Evolutionary conservation across 1,140 invertebrate species (phyloP).

Genomic region (Drosophila micromelanica): DNA sequence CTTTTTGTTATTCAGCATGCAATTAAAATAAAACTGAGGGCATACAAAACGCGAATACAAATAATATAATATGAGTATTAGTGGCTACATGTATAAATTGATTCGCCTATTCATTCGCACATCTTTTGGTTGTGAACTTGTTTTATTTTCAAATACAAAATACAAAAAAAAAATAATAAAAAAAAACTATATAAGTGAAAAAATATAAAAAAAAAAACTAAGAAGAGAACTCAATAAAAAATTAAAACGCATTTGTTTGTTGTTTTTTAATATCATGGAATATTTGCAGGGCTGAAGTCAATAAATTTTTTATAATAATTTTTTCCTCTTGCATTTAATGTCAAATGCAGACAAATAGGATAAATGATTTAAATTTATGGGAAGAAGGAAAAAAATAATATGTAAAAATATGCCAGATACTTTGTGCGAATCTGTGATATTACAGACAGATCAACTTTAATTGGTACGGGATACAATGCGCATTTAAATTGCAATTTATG

Average conservation of each 20-base stretch:
- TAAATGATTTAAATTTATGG: constrained; percentile 71
- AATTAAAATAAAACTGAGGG: constrained; percentile 68
- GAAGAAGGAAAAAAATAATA: constrained; percentile 2
- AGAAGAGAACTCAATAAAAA: constrained; percentile 49
- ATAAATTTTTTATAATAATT: constrained; percentile 24
- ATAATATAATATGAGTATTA: constrained; percentile 28
- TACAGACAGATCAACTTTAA: constrained; percentile 47
- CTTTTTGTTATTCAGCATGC: constrained; percentile 64
- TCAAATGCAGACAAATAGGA: constrained; percentile 55
- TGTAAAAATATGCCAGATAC: background rate
- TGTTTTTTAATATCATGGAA: constrained; percentile 41
- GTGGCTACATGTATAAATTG: constrained; percentile 66
- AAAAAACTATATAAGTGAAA: constrained; percentile 2
- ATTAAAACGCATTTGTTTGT: constrained; percentile 42
- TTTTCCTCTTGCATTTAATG: constrained; percentile 48
- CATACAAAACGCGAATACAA: constrained; percentile 26
- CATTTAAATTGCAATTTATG: constrained; percentile 6
- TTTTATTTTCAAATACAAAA: constrained; percentile 49
- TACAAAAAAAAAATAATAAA: constrained; percentile 25
- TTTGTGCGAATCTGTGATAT: constrained; percentile 60
- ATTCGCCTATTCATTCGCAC: constrained; percentile 74
- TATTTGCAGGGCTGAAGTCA: constrained; percentile 47
- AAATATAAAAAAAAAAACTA: background rate
- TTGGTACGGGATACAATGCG: background rate
- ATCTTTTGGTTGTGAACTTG: constrained; percentile 71